Conservation (phyloP, 23 tunicate species). For the Trididemnum clinides region DNA sequence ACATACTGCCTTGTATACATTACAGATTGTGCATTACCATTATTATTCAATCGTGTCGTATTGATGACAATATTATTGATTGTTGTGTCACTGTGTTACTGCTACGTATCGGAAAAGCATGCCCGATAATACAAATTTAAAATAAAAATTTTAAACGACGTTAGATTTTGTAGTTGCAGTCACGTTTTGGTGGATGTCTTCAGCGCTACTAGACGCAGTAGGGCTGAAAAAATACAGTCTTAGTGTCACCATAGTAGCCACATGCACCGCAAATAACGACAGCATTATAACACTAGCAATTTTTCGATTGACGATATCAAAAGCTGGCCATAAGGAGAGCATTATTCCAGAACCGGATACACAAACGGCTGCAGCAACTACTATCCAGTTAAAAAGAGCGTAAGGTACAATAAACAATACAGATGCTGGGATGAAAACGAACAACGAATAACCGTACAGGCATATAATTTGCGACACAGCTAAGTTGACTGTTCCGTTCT, state of each 20-base stretch:
- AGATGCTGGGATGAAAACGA: slow-evolving; percentile 71
- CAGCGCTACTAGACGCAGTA: background rate
- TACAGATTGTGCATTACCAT: background rate
- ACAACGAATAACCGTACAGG: slow-evolving; percentile 88
- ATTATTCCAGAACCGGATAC: slow-evolving; percentile 74
- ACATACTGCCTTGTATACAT: too few relatives aligned
- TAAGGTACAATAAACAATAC: slow-evolving; percentile 67
- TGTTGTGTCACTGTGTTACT: slow-evolving; percentile 27
- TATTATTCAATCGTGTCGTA: slow-evolving; percentile 19
- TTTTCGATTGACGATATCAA: slow-evolving; percentile 45
- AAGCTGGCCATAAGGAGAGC: slow-evolving; percentile 61
- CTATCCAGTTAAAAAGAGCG: slow-evolving; percentile 72
- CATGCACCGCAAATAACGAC: slow-evolving; percentile 48
- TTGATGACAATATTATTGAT: background rate
- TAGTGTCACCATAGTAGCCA: slow-evolving; percentile 35
- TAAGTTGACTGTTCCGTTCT: slow-evolving; percentile 30
- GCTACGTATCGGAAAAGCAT: too few relatives aligned
- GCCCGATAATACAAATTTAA: too few relatives aligned
- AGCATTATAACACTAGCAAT: slow-evolving; percentile 10
- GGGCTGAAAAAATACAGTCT: slow-evolving; percentile 71
- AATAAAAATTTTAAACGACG: background rate
- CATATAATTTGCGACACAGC: slow-evolving; percentile 73
- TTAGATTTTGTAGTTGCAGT: background rate
- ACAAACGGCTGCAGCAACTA: slow-evolving; percentile 41
- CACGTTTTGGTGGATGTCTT: background rate